Base-by-base conservation (phyloP, 2,797 vertebrate genomes). In the Halcyon badia region DNA sequence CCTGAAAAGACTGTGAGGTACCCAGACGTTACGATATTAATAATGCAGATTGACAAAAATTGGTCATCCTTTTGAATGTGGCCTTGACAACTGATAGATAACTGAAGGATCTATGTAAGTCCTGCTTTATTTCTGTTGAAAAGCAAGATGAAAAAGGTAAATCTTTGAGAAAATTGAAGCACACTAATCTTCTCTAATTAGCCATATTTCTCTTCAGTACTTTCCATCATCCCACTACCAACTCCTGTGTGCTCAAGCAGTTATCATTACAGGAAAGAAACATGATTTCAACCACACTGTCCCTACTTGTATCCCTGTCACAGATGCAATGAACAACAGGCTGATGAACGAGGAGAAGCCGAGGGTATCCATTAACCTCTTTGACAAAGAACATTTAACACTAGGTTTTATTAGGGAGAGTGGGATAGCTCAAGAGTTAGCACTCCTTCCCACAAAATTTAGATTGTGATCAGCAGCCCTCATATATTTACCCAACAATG, bases 151-250 rank as follows among this genome's bases (percentile, higher is more conserved):
- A 79, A 83, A 92, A 81, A 89, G 31, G 80, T 49, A 91, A 65
- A 70, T 61, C 39, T 49, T 54, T 54, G 37, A 83, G 68, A 66
- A 85, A 87, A 87, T 21, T 78, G 49, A 94, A 91, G 75, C 65
- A 94, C 25, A 51, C 35, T 86, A 78, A 88, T 71, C 13, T 86
- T 81, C 30, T 15, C 9, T 87, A 94, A 94, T 94, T 95, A 85
- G 39, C 89, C 1, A 1, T 66, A 62, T 70, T 94, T 87, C 83
- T 87, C 30, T 62, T 90, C 11, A 62, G 44, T 85, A 77, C 37
- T 14, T 92, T 82, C 69, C 69, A 85, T 65, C 71, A 72, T 91
- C 80, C 79, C 49, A 86, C 72, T 61, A 12, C 31, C 30, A 91
- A 71, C 5, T 85, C 61, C 69, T 80, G 31, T 46, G 87, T 92